Evolutionary conservation across 2,113 vertebrate genomes (phyloP), one percentile per base, ranked within the genome.

Genomic region (Ptilonorhynchus violaceus): DNA sequence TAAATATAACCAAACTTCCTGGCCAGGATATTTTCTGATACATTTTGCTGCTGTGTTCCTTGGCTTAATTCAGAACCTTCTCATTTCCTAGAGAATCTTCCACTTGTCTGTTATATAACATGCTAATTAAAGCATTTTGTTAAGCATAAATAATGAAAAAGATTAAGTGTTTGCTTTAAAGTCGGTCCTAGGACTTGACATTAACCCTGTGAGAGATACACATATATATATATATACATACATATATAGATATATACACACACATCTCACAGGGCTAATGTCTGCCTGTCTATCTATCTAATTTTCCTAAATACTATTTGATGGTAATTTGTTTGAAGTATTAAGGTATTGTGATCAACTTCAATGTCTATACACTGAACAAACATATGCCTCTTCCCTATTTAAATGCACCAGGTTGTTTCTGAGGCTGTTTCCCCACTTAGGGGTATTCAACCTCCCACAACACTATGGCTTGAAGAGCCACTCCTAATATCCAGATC

Each of bases 61-160:
- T 8, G 52, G 81, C 60, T 41, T 5, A 59, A 63, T 15, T 24
- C 28, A 90, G 31, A 77, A 35, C 28, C 19, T 30, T 58, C 50
- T 74, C 4, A 37, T 39, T 39, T 83, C 24, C 67, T 63, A 47
- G 23, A 69, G 28, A 62, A 66, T 67, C 46, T 33, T 6, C 16
- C 8, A 68, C 41, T 50, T 44, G 33, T 28, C 0, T 21, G 11
- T 44, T 16, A n/a, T 2, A 11, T 2, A 23, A 58, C 23, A 59
- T 0, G 1, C 8, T 33, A 53, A 73, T 42, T n/a, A 63, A 82
- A 73, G 66, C 64, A 41, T 27, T 50, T 49, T 42, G 30, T 53
- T 53, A 86, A 64, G 28, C 39, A 62, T 16, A 41, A 85, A 75
- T 19, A 68, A 15, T 6, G 6, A 69, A 53, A 92, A 63, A 35